A percentile compares a stretch with the other conserved stretches of the same genome.
Evolutionary conservation across 2,113 vertebrate species (phyloP).

Genomic region (Saimiri boliviensis): DNA sequence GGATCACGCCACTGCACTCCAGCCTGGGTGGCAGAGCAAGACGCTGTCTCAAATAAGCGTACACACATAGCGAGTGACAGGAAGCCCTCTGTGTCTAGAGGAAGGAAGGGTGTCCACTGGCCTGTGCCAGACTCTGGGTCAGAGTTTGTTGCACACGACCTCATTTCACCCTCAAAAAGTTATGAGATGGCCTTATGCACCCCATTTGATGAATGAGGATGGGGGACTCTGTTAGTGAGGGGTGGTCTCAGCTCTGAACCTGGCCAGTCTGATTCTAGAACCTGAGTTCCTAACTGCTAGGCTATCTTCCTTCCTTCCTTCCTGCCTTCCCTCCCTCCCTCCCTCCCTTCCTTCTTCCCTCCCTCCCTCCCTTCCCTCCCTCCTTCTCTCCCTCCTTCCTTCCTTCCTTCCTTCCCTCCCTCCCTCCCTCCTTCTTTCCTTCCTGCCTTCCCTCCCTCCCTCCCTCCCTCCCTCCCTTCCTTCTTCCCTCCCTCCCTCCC

Average conservation of each 20-base stretch:
- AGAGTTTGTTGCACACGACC: accelerated
- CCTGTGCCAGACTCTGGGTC: background rate
- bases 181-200: background rate
- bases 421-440: background rate
- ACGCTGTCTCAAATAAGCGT: too few species aligned
- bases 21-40: too few species aligned
- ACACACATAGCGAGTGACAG: background rate
- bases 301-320: background rate
- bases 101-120: background rate
- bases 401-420: too few species aligned
- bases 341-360: too few species aligned
- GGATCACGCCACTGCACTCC: too few species aligned
- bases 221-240: background rate
- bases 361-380: background rate
- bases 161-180: background rate
- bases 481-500: too few species aligned
- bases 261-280: background rate
- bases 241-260: background rate
- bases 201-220: background rate
- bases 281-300: accelerated
- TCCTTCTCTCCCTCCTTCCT: background rate
- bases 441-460: background rate
- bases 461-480: too few species aligned
- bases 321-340: background rate
- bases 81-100: accelerated